Evolutionary conservation across 1,140 invertebrate species (phyloP).

Genomic region (Penaeus chinensis): DNA sequence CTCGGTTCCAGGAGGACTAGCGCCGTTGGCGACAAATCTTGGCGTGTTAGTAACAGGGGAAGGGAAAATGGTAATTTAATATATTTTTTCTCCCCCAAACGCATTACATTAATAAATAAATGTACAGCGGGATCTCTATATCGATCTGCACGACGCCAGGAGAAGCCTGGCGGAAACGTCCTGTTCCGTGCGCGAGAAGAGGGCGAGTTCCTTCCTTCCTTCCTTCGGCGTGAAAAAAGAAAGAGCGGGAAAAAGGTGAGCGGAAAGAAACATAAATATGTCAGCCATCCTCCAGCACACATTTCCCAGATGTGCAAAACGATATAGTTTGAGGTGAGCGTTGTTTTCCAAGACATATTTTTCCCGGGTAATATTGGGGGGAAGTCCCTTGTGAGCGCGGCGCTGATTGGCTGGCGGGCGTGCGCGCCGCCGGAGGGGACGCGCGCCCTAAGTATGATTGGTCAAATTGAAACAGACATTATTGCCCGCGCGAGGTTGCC

Average conservation of each 20-base stretch:
- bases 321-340: slow-evolving; percentile 53
- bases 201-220: too few species aligned
- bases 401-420: slow-evolving; percentile 52
- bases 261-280: slow-evolving; percentile 39
- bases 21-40: too few species aligned
- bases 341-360: slow-evolving; percentile 56
- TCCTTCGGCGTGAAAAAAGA: background rate
- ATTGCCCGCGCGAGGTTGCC: slow-evolving; percentile 46
- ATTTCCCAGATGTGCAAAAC: slow-evolving; percentile 57
- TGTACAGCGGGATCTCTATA: too few species aligned
- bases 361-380: slow-evolving; percentile 40
- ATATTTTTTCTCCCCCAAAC: too few species aligned
- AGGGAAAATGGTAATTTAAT: too few species aligned
- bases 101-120: too few species aligned
- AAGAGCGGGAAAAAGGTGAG: background rate
- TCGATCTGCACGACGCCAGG: too few species aligned
- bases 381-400: slow-evolving; percentile 39
- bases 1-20: too few species aligned
- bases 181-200: too few species aligned
- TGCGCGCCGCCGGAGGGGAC: slow-evolving; percentile 50
- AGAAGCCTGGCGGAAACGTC: too few species aligned
- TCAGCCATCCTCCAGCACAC: slow-evolving; percentile 32
- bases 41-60: too few species aligned
- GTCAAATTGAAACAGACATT: slow-evolving; percentile 61
- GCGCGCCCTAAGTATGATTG: slow-evolving; percentile 57